Base-by-base conservation (phyloP, 2,888 invertebrate species). In the Temnothorax unifasciatus region DNA sequence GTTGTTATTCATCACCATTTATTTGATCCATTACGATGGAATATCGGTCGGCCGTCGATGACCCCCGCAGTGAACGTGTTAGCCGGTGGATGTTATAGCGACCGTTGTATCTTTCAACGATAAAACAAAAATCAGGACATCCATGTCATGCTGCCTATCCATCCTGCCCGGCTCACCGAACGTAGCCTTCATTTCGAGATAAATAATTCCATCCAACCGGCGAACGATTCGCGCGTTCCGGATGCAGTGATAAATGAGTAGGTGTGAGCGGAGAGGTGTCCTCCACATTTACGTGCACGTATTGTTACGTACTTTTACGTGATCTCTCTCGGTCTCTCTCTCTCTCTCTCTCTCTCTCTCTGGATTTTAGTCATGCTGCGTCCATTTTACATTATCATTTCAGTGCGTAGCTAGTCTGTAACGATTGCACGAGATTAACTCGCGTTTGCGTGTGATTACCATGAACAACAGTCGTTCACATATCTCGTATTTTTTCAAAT, bases 81-180 rank as follows among this genome's bases (percentile, higher is more conserved):
- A 21, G 59, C 21, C 47, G 15, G 44, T 44, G 29, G 4, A 57
- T 29, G 29, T 15, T 57, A 71, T 44, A 54, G 21, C 47, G 77
- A n/a, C 2, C 77, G 79, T 59, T 79, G 79, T 81, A 81, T 81
- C 74, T 59, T 81, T 38, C 75, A 74, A 38, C 38, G 79, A 74
- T 81, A 74, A 81, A 81, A 81, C 59, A 81, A 81, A 81, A 81
- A 81, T 81, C 79, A 47, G 59, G 25, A 81, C 74, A n/a, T 15
- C 29, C 71, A 57, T 59, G 59, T 50, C 74, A 47, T 34, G 71
- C 73, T 13, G 47, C 38, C 74, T 81, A 47, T 74, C 59, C 74
- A 81, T 74, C n/a, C 47, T 25, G 79, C 41, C n/a, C 44, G 77
- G 44, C 44, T 71, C 57, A n/a, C 44, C 44, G 57, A 44, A 34